phyloP scores from a whole-genome alignment of 2,113 vertebrate genomes.

The Gallinago jamesoni region DNA sequence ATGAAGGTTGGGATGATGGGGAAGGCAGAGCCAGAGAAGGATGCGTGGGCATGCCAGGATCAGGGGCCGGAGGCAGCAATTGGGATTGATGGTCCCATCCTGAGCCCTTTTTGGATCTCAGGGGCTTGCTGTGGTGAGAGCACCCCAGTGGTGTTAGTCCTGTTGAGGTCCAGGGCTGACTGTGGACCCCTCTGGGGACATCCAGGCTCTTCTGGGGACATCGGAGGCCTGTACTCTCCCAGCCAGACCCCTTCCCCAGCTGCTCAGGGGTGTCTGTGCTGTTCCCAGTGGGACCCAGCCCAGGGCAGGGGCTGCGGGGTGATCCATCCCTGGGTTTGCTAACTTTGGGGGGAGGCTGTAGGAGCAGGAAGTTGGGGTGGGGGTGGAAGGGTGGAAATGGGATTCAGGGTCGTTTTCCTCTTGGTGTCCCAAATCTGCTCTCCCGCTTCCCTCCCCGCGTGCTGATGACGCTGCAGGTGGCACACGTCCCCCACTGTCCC shows the following conservation, averaged over 20 bases:
- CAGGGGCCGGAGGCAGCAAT: not conserved
- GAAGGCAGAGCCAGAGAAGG: not conserved
- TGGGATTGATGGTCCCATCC: not conserved
- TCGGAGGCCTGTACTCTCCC: not conserved
- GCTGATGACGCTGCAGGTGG: not conserved
- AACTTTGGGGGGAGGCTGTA: not conserved
- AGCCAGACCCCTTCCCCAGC: not conserved
- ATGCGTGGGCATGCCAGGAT: accelerated
- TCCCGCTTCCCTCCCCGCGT: not conserved
- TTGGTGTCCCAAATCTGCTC: not conserved
- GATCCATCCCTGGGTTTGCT: not conserved
- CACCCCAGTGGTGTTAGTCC: not conserved
- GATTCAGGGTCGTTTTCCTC: not conserved
- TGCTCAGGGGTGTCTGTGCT: not conserved
- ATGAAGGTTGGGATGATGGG: not conserved
- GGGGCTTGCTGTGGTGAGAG: not conserved
- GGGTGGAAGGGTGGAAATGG: not conserved
- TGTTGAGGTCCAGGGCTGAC: not conserved
- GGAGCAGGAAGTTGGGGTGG: not conserved
- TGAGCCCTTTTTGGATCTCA: not conserved
- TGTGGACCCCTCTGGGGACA: not conserved
- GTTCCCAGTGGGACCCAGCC: not conserved
- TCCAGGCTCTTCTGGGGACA: not conserved
- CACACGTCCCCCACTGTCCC: not conserved
- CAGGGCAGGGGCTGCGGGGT: not conserved